A percentile compares a stretch with the other conserved stretches of the same genome.
phyloP scores from a whole-genome alignment of 2,888 invertebrate genomes.

The Deilephila porcellus region DNA sequence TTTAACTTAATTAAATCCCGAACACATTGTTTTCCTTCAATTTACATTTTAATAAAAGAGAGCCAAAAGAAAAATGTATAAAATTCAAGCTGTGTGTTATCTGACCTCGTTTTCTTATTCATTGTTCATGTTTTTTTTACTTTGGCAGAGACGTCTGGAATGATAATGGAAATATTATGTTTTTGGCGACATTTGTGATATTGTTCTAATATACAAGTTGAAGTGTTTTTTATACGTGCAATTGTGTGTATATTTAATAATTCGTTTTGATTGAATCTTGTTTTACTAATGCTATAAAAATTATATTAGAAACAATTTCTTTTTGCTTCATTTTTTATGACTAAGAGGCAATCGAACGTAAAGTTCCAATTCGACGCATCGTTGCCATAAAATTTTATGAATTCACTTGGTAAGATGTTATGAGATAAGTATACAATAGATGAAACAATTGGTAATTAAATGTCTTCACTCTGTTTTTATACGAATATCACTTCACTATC shows the following conservation, averaged over 20 bases:
- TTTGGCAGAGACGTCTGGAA: slow-evolving; percentile 19
- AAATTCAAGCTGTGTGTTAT: slow-evolving; percentile 41
- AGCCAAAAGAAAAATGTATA: slow-evolving; percentile 34
- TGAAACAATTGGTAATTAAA: too few species aligned
- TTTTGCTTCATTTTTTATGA: too few species aligned
- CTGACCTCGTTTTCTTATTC: slow-evolving; percentile 43
- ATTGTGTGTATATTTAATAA: background rate
- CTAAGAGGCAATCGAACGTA: too few species aligned
- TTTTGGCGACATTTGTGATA: slow-evolving; percentile 18
- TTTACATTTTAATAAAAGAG: slow-evolving; percentile 46
- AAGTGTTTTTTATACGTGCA: background rate
- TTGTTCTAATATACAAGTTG: background rate
- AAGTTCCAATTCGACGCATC: too few species aligned
- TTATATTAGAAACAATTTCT: too few species aligned
- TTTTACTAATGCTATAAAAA: too few species aligned
- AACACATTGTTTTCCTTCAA: slow-evolving; percentile 32
- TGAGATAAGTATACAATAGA: too few species aligned
- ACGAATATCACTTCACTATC: too few species aligned
- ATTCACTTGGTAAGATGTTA: too few species aligned
- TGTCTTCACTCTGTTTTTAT: too few species aligned
- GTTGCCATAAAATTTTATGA: too few species aligned
- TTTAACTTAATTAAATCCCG: slow-evolving; percentile 32
- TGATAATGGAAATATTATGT: slow-evolving; percentile 24
- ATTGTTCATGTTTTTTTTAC: slow-evolving; percentile 32
- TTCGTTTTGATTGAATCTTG: too few species aligned